Evolutionary conservation across 2,888 invertebrate genomes (phyloP).

Genomic region (Altica lythri): DNA sequence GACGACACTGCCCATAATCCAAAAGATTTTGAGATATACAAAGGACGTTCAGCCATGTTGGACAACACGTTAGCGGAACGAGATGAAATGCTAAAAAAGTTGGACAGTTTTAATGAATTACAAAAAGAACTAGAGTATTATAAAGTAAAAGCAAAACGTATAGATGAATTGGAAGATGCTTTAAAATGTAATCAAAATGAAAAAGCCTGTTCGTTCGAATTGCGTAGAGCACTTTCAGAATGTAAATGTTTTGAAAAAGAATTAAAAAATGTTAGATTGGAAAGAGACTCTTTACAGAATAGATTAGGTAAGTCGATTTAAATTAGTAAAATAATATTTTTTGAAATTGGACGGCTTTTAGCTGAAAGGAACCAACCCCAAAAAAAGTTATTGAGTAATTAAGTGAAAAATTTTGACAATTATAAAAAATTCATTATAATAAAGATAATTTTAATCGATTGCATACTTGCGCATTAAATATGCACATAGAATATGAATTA

Average conservation of each 20-base stretch:
- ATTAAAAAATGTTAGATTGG: conserved; percentile 36
- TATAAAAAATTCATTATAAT: too few species aligned
- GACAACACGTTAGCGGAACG: conserved; percentile 46
- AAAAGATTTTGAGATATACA: conserved; percentile 44
- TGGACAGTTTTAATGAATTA: conserved; percentile 38
- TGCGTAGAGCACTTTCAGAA: conserved; percentile 33
- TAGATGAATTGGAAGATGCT: conserved; percentile 38
- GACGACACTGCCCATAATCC: too few species aligned
- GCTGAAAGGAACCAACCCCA: too few species aligned
- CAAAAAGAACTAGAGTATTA: conserved; percentile 41
- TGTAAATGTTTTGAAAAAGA: conserved; percentile 38
- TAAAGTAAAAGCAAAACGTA: conserved; percentile 38
- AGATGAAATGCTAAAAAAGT: conserved; percentile 44
- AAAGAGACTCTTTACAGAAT: conserved; percentile 40
- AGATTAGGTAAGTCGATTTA: conserved; percentile 28
- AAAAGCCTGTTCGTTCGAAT: conserved; percentile 36
- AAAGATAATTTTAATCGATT: too few species aligned
- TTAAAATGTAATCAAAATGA: conserved; percentile 33
- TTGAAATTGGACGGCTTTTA: too few species aligned
- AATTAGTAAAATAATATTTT: too few species aligned
- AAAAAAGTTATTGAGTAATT: too few species aligned
- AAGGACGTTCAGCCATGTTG: conserved; percentile 42
- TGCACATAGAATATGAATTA: too few species aligned
- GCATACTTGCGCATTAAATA: too few species aligned
- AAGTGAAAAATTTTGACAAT: too few species aligned